Evolutionary conservation across 2,113 vertebrate species (phyloP), one percentile per base, ranked within the genome.

Genomic region (Heterotilapia buettikoferi): DNA sequence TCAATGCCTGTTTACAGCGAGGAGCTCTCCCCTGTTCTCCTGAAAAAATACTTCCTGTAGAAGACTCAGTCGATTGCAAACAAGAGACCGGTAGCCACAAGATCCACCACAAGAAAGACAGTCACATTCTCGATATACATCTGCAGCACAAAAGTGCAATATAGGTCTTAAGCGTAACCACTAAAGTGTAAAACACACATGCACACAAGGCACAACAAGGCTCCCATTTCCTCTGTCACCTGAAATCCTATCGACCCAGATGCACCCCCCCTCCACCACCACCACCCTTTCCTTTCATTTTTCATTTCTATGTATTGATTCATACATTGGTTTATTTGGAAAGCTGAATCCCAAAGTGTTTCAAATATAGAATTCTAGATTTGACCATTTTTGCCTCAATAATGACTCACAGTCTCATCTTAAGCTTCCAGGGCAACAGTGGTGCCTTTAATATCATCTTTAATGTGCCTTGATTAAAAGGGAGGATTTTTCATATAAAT

Each of bases 291-390:
- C 85, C 93, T 93, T 95, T 94, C 88, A 92, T 96, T 95, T 94
- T 85, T 94, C 85, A 90, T 92, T 91, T 85, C 88, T 85, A 21
- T 43, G 4, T 95, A 96, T 96, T 93, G 95, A 96, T 95, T 94
- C 21, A 19, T 80, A 84, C 90, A 93, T 92, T 18, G 76, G 63
- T 87, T 82, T 87, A 83, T 94, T 93, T 90, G 92, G 73, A 88
- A 89, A 89, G 73, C 84, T 83, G 91, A 90, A 89, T 92, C 89
- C 82, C 84, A 86, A 84, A 79, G 71, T 68, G 82, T 78, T 78
- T 73, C 78, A 53, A 92, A 93, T 95, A 95, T 94, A 92, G 91
- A 86, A 88, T 94, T 95, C 90, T 90, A 29, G 54, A 31, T 87
- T 90, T 89, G 80, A 91, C 81, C 85, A 93, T 92, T 91, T 92